These are phyloP conservation scores for Myiopsitta monachus DNA, from an alignment of 2,113 vertebrate genomes.

Conservation along the genomic window DNA sequence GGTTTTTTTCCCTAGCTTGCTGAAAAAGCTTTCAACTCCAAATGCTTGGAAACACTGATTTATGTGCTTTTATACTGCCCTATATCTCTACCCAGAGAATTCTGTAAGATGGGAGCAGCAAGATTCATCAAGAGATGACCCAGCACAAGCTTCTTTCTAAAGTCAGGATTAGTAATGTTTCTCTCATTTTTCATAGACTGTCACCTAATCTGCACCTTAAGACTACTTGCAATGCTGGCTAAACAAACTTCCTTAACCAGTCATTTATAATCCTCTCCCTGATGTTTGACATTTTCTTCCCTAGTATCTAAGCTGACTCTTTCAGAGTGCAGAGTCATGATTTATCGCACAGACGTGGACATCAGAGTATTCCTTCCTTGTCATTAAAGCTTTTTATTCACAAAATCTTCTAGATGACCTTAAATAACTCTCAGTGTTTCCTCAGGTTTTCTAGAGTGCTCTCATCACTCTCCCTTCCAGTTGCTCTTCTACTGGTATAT, in stretches of 20 bases:
- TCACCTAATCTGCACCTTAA: neutral
- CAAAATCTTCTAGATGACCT: neutral
- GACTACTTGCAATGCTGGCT: neutral
- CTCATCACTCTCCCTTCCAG: neutral
- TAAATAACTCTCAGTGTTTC: neutral
- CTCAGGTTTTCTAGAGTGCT: neutral
- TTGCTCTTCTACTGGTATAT: neutral
- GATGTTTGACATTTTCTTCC: neutral
- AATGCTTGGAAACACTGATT: neutral
- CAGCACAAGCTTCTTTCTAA: neutral
- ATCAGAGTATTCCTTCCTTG: neutral
- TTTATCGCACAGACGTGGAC: neutral
- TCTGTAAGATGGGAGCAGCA: neutral
- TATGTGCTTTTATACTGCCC: neutral
- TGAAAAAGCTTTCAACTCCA: neutral
- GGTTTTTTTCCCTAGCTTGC: neutral
- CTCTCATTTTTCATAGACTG: neutral
- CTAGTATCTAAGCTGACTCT: neutral
- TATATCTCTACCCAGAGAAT: neutral
- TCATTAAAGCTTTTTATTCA: neutral
- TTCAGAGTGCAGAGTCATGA: neutral
- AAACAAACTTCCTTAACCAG: neutral
- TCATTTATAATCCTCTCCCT: neutral
- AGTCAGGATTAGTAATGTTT: neutral
- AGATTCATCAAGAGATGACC: neutral